Conservation (phyloP, 2,113 vertebrate genomes). For the Thamnaconus septentrionalis region DNA sequence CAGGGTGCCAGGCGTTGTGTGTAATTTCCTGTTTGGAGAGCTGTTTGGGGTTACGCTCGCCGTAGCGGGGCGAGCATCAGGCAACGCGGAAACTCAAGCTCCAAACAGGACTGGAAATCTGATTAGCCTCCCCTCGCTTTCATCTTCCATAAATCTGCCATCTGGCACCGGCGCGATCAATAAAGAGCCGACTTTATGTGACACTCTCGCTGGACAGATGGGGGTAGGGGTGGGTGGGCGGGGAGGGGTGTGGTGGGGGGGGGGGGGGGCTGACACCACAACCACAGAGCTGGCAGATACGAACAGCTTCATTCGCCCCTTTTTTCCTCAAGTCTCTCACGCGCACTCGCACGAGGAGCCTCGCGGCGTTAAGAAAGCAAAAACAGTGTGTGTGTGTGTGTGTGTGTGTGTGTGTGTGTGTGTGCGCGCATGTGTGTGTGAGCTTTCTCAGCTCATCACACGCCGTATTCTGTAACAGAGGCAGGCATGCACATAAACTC, state of each 20-base stretch:
- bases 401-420: neutral
- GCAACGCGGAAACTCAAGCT: conserved; percentile 70
- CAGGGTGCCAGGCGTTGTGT: conserved; percentile 57
- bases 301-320: neutral
- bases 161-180: conserved; percentile 75
- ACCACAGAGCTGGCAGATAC: conserved; percentile 46
- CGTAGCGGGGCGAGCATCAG: conserved; percentile 73
- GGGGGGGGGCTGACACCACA: conserved; percentile 11
- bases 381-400: conserved; percentile 7
- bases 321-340: neutral
- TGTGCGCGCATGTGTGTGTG: conserved; percentile 7
- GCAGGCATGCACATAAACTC: neutral
- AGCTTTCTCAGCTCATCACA: conserved; percentile 21
- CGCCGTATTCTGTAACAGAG: conserved; percentile 1
- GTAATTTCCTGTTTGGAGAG: conserved; percentile 76
- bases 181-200: conserved; percentile 74
- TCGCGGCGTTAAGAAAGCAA: conserved; percentile 6
- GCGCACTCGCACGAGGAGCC: conserved; percentile 1
- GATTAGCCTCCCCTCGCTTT: conserved; percentile 73
- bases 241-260: neutral
- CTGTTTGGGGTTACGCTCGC: conserved; percentile 73
- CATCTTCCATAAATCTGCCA: conserved; percentile 79
- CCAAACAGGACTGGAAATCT: conserved; percentile 78
- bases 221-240: conserved; percentile 5
- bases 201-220: conserved; percentile 68